Evolutionary conservation across 1,140 invertebrate genomes (phyloP), one percentile per base, ranked within the genome.

Genomic region (Drosophila rufa): DNA sequence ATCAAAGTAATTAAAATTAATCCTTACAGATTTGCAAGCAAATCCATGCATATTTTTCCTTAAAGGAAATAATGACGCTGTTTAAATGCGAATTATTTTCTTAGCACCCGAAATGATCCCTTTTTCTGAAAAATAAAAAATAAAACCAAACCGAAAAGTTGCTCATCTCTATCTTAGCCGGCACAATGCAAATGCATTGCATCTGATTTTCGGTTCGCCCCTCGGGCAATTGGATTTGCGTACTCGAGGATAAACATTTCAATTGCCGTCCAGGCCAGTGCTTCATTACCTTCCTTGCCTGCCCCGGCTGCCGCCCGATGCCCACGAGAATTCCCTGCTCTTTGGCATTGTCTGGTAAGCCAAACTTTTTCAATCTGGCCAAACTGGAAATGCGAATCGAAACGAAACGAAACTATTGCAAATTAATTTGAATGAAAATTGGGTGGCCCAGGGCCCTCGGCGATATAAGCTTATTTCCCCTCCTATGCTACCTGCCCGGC

Each of bases 231-330:
- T 90, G 84, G 84, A 87, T 87, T 87, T 90, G 62, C 67, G 84
- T 89, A 84, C 76, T 80, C 77, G 77, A 69, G 74, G 73, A 87
- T 87, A 87, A 87, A 89, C 84, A 87, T 89, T 87, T 87, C 84
- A 87, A 87, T 87, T 84, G 82, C 79, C 64, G 42, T 70, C 64
- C 82, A 53, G 65, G 69, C 65, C 48, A 62, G 74, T 75, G 79
- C 82, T 86, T 87, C 82, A 84, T 84, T 87, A 87, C 85, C 77
- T 70, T 62, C 55, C 64, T 46, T 62, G 45, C 60, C 36, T 15
- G 27, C 55, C 57, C 25, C 53, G 30, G 22, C 43, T 40, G 12
- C 25, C 30, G 30, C 30, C 43, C 45, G 12, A 27, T 43, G 17
- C 22, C 33, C 14, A 15, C 33, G 22, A 3, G n/a, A 22, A 25